These are phyloP conservation scores for Zelostemma sp. DNA, from an alignment of 1,140 invertebrate species.

Conservation along the genomic window DNA sequence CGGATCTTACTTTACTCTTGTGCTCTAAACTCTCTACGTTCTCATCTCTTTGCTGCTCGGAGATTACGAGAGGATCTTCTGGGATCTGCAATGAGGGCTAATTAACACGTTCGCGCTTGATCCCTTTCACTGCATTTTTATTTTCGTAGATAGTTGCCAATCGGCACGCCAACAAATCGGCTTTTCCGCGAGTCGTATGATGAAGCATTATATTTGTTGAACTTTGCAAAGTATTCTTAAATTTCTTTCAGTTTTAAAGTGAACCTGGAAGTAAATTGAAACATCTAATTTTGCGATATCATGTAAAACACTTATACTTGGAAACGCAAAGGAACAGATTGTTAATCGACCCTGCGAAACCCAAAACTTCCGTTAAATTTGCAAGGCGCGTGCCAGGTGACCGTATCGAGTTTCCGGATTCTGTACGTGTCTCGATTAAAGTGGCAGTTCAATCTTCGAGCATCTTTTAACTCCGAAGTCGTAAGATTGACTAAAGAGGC, in stretches of 20 bases:
- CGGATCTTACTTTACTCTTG: slow-evolving; percentile 1
- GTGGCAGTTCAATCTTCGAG: slow-evolving; percentile 19
- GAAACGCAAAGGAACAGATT: too few species aligned
- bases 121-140: slow-evolving; percentile 28
- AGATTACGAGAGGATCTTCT: slow-evolving; percentile 35
- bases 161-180: slow-evolving; percentile 35
- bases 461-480: too few species aligned
- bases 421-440: slow-evolving; percentile 25
- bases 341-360: too few species aligned
- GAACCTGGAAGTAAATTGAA: too few species aligned
- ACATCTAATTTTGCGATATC: too few species aligned
- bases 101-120: slow-evolving; percentile 34
- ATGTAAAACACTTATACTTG: too few species aligned
- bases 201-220: too few species aligned
- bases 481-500: too few species aligned
- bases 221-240: too few species aligned
- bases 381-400: slow-evolving; percentile 37
- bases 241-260: too few species aligned
- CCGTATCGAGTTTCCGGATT: slow-evolving; percentile 37
- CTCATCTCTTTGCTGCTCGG: slow-evolving; percentile 8
- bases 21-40: slow-evolving; percentile 13
- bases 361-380: slow-evolving; percentile 39
- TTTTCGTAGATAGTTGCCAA: slow-evolving; percentile 19
- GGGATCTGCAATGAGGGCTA: slow-evolving; percentile 23
- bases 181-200: too few species aligned